Conservation (phyloP, 2,797 vertebrate species). For the Crocidura indochinensis region DNA sequence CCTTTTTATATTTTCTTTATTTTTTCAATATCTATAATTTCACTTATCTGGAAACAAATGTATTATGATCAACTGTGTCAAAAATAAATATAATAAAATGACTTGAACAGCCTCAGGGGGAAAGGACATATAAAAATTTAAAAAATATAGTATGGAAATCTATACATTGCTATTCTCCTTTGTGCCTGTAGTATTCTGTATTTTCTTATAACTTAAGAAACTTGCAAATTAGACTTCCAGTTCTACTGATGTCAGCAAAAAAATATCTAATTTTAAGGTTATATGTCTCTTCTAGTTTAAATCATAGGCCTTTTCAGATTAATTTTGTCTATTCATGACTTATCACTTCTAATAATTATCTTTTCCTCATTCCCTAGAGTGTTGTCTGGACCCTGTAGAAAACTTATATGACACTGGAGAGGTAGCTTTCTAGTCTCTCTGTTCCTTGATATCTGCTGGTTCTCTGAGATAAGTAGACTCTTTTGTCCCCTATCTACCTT, state of each 20-base stretch:
- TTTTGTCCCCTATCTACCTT: neutral
- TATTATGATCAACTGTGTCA: no score
- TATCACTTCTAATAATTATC: neutral
- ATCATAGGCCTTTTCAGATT: conserved; percentile 56
- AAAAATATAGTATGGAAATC: neutral
- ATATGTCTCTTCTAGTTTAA: conserved; percentile 65
- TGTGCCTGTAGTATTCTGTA: neutral
- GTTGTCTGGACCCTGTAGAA: neutral
- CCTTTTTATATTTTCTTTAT: no score
- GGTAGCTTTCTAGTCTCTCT: neutral
- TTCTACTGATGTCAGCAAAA: conserved; percentile 70
- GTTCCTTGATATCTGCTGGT: neutral
- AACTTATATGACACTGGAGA: neutral
- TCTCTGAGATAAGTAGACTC: neutral
- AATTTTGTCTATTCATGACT: neutral
- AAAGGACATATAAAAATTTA: neutral
- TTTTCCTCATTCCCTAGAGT: neutral
- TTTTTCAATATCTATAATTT: no score
- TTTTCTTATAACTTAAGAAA: conserved; percentile 58
- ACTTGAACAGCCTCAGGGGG: no score
- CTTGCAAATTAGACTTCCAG: conserved; percentile 55
- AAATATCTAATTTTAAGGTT: conserved; percentile 54
- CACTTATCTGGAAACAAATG: no score
- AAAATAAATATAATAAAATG: neutral
- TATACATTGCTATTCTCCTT: conserved; percentile 3